Percentiles rank a stretch among this genome's conserved stretches.
Conservation (phyloP, 2,888 invertebrate species). For the Alloplasta piceator region DNA sequence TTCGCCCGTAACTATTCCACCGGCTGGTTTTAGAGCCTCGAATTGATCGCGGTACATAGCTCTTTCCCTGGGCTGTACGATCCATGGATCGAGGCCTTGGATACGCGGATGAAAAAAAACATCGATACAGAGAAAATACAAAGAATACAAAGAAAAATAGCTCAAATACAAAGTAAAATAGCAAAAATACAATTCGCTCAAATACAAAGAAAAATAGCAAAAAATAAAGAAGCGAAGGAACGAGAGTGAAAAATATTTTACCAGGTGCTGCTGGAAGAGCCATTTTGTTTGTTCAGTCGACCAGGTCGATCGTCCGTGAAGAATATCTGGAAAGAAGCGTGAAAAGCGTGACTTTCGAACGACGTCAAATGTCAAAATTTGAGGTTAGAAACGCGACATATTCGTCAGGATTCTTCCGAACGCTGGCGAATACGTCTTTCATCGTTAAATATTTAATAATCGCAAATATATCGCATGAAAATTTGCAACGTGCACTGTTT, state of each 20-base stretch:
- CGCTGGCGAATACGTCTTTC: neutral
- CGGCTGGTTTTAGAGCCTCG: slow-evolving; percentile 92
- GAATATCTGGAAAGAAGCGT: slow-evolving; percentile 59
- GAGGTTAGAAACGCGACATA: slow-evolving; percentile 48
- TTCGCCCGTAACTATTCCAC: slow-evolving; percentile 95
- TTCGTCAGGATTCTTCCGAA: neutral
- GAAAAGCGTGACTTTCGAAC: neutral
- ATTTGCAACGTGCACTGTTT: no score
- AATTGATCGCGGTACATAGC: slow-evolving; percentile 96
- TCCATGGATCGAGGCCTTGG: slow-evolving; percentile 90
- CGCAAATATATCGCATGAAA: no score
- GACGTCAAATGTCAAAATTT: slow-evolving; percentile 54
- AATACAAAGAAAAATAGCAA: neutral
- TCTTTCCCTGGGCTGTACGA: slow-evolving; percentile 93
- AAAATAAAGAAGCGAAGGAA: neutral
- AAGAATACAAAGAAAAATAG: neutral
- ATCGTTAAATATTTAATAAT: no score
- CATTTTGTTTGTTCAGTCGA: slow-evolving; percentile 69
- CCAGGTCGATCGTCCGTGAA: slow-evolving; percentile 62
- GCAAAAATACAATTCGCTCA: neutral
- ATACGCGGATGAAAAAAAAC: neutral
- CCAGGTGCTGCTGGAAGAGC: slow-evolving; percentile 74
- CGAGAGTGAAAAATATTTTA: slow-evolving; percentile 48
- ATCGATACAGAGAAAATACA: no score
- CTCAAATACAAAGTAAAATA: neutral